A percentile compares a stretch with the other conserved stretches of the same genome.
Conservation (phyloP, 2,113 vertebrate genomes). For the Rhinolophus sinicus region DNA sequence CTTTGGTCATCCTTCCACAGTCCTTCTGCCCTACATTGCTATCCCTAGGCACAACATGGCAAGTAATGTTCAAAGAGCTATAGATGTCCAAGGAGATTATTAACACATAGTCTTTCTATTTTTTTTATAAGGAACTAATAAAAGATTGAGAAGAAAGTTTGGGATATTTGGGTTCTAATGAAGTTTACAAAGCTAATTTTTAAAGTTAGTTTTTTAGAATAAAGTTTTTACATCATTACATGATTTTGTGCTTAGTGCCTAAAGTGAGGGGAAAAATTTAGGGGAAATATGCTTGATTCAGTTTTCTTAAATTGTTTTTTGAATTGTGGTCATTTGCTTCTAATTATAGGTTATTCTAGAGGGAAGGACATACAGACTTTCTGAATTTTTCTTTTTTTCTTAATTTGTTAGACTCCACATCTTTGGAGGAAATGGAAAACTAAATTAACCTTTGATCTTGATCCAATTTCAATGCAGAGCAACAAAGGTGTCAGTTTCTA, state of each 20-base stretch:
- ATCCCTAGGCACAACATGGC: not conserved
- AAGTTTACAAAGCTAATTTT: not conserved
- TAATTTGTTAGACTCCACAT: not conserved
- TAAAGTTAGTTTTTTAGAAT: not conserved
- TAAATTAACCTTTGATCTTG: constrained; percentile 18
- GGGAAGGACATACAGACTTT: not conserved
- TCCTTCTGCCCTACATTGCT: not conserved
- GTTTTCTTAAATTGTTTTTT: not conserved
- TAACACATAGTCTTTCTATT: not conserved
- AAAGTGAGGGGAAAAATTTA: not conserved
- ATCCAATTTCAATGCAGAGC: not conserved
- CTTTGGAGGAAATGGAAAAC: constrained; percentile 18
- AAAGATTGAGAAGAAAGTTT: not conserved
- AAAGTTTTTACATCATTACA: not conserved
- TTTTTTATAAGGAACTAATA: not conserved
- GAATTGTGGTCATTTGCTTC: not conserved
- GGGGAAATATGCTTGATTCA: not conserved
- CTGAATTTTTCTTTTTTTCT: not conserved
- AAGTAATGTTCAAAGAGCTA: not conserved
- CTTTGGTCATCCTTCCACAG: not conserved
- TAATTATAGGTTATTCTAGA: not conserved
- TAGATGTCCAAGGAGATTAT: not conserved
- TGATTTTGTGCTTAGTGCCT: not conserved
- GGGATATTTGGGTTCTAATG: not conserved
- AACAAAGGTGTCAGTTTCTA: not conserved